These are phyloP conservation scores for Halcyon senegalensis DNA, from an alignment of 2,113 vertebrate genomes.

Conservation along the genomic window DNA sequence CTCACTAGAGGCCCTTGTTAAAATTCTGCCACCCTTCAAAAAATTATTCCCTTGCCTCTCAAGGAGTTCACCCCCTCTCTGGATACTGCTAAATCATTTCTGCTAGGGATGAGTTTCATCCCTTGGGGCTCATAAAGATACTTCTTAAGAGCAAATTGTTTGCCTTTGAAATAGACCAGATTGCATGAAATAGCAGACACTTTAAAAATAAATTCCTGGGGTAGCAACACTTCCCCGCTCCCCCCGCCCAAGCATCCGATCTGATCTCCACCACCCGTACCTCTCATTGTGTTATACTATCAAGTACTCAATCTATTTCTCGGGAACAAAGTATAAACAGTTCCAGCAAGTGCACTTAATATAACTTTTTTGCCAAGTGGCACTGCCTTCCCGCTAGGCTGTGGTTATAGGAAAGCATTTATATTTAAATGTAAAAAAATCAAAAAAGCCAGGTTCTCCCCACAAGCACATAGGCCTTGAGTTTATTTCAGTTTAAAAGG, in stretches of 20 bases:
- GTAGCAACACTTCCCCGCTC: conserved; percentile 65
- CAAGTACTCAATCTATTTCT: conserved; percentile 68
- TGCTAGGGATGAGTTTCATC: conserved; percentile 72
- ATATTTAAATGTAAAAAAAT: conserved; percentile 28
- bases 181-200: conserved; percentile 71
- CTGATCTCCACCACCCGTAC: conserved; percentile 56
- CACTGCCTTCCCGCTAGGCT: conserved; percentile 30
- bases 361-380: conserved; percentile 60
- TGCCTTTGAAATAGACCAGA: conserved; percentile 73
- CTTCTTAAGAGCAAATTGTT: conserved; percentile 73
- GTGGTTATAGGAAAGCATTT: neutral
- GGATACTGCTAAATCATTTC: conserved; percentile 74
- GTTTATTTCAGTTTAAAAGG: conserved; percentile 18
- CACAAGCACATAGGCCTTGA: neutral
- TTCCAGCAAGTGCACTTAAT: conserved; percentile 64
- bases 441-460: neutral
- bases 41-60: conserved; percentile 73
- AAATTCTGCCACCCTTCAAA: conserved; percentile 77
- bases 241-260: conserved; percentile 65
- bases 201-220: conserved; percentile 76
- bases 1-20: conserved; percentile 74
- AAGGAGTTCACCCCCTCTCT: conserved; percentile 68
- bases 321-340: conserved; percentile 63
- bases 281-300: conserved; percentile 67
- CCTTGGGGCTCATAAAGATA: conserved; percentile 66